phyloP scores from a whole-genome alignment of 2,888 invertebrate species.

The Willowsia nigromaculata region DNA sequence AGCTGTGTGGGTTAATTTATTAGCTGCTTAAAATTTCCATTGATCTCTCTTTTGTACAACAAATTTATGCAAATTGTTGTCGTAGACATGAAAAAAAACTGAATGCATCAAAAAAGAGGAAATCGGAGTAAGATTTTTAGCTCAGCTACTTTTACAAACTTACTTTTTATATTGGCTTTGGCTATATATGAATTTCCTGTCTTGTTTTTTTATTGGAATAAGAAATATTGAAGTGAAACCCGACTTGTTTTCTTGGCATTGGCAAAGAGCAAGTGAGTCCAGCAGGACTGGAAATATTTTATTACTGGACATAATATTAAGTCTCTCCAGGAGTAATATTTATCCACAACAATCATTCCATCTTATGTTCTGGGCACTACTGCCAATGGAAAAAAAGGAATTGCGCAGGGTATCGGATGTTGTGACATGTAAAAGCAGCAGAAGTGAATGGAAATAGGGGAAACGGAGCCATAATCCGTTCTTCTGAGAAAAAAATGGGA shows the following conservation, averaged over 20 bases:
- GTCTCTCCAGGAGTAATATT: conserved; percentile 17
- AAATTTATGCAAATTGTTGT: no score
- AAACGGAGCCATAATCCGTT: background rate
- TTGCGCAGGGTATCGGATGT: background rate
- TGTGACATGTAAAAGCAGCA: background rate
- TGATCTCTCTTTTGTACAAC: no score
- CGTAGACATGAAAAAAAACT: no score
- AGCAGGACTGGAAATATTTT: background rate
- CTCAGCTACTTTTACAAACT: no score
- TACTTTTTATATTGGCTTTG: no score
- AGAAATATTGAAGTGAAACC: no score
- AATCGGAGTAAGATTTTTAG: no score
- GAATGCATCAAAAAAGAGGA: no score
- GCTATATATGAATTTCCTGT: no score
- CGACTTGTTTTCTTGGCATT: background rate
- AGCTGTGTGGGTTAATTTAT: no score
- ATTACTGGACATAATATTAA: background rate
- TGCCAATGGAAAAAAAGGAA: background rate
- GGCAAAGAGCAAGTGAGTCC: background rate
- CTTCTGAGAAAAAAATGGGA: background rate
- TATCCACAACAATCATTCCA: background rate
- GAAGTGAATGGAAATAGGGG: background rate
- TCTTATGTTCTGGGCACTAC: background rate
- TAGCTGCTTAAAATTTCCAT: no score
- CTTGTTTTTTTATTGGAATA: no score